phyloP scores from a whole-genome alignment of 2,113 vertebrate genomes.

The Vireo altiloquus region DNA sequence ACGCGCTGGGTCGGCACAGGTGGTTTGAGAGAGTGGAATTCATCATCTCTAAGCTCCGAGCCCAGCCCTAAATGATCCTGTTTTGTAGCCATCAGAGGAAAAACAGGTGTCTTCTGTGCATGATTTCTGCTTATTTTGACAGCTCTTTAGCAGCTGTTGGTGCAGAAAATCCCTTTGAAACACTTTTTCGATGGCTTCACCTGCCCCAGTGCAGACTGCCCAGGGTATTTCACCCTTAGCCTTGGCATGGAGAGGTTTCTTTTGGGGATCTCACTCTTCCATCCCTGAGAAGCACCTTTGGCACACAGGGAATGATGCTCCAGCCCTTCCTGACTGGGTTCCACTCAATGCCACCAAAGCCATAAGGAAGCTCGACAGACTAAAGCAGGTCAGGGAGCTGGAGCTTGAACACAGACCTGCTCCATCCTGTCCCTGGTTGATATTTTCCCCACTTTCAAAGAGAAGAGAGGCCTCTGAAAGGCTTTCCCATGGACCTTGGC shows the following conservation, averaged over 20 bases:
- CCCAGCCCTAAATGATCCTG: neutral
- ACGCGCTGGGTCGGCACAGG: neutral
- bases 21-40: neutral
- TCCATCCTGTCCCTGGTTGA: neutral
- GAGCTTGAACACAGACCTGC: neutral
- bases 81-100: neutral
- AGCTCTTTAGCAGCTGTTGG: neutral
- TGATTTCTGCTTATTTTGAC: neutral
- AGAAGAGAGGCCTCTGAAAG: neutral
- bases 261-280: neutral
- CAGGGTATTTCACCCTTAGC: neutral
- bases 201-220: neutral
- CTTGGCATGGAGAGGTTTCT: neutral
- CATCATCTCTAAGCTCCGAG: neutral
- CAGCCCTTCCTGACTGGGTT: neutral
- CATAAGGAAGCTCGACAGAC: accelerated
- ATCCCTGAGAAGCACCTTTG: neutral
- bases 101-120: neutral
- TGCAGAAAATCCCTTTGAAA: neutral
- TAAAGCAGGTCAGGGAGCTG: neutral
- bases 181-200: neutral
- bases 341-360: neutral
- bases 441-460: neutral
- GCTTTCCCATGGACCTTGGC: neutral
- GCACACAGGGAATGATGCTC: neutral